Conservation (phyloP, 92 coral and sea anemone species). For the Zoanthus solanderi region DNA sequence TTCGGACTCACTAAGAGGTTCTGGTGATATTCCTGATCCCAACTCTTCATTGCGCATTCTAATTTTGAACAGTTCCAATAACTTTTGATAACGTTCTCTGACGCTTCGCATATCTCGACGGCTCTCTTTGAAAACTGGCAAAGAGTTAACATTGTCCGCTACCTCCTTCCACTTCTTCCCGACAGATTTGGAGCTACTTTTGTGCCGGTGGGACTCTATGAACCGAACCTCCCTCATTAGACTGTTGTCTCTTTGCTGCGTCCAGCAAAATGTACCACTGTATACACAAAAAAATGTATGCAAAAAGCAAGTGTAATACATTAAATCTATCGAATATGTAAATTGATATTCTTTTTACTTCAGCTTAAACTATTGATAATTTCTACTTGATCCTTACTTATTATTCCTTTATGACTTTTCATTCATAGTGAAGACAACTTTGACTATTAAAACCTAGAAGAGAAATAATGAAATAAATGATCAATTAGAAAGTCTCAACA, state of each 20-base stretch:
- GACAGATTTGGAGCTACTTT: slow-evolving; percentile 12
- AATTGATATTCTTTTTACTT: background rate
- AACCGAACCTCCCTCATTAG: background rate
- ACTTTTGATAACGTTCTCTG: background rate
- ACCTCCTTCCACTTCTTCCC: slow-evolving; percentile 31
- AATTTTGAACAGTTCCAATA: too few species aligned
- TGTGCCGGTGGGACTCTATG: slow-evolving; percentile 27
- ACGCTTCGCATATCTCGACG: slow-evolving; percentile 10
- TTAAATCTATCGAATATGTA: background rate
- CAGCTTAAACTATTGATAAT: background rate
- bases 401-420: too few species aligned
- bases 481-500: too few species aligned
- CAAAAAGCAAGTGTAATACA: background rate
- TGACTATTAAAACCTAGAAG: too few species aligned
- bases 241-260: background rate
- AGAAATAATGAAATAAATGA: too few species aligned
- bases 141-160: slow-evolving; percentile 7
- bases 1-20: too few species aligned
- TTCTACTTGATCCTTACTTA: too few species aligned
- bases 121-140: background rate
- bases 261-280: background rate
- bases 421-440: too few species aligned
- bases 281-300: background rate
- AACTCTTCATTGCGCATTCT: too few species aligned
- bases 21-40: too few species aligned